phyloP scores from a whole-genome alignment of 1,140 invertebrate genomes.

The Intoshia linei region DNA sequence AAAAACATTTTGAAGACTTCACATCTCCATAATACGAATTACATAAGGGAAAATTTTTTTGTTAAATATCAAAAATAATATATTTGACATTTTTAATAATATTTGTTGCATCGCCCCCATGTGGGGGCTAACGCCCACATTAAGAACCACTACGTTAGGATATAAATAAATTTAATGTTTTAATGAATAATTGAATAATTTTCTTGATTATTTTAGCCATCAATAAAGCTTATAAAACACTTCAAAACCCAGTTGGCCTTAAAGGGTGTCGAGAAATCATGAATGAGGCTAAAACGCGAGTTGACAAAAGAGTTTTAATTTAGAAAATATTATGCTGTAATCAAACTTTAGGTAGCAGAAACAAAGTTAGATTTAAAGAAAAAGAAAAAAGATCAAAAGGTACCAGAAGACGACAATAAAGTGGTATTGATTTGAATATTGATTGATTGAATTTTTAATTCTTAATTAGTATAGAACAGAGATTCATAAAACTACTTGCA shows the following conservation, averaged over 20 bases:
- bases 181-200: neutral
- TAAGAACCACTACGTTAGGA: too few relatives aligned
- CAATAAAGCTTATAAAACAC: conserved; percentile 68
- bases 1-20: too few relatives aligned
- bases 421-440: conserved; percentile 23
- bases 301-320: conserved; percentile 48
- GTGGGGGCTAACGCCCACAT: too few relatives aligned
- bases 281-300: conserved; percentile 67
- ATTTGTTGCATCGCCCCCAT: too few relatives aligned
- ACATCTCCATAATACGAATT: too few relatives aligned
- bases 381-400: conserved; percentile 40
- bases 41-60: too few relatives aligned
- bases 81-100: too few relatives aligned
- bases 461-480: neutral
- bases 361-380: conserved; percentile 73
- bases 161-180: conserved; percentile 16
- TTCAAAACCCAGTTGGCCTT: conserved; percentile 69
- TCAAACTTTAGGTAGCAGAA: conserved; percentile 39
- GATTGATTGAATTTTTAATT: neutral
- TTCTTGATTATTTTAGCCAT: conserved; percentile 31
- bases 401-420: conserved; percentile 69
- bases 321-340: neutral
- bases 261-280: conserved; percentile 77
- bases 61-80: too few relatives aligned
- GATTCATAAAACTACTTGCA: conserved; percentile 36